Evolutionary conservation across 2,888 invertebrate species (phyloP).

Genomic region (Steromphala cineraria): DNA sequence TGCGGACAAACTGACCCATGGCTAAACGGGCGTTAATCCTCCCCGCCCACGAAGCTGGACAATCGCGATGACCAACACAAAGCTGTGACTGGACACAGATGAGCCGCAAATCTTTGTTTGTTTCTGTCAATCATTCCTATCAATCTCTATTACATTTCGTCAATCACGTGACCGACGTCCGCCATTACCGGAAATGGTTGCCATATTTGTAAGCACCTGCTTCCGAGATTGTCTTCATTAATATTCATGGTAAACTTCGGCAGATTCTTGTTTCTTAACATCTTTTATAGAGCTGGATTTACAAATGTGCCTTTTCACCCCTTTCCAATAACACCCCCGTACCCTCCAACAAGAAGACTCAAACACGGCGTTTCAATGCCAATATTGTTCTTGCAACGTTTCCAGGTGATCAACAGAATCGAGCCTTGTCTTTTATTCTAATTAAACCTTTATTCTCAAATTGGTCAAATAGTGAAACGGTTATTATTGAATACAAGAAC

Average conservation of each 20-base stretch:
- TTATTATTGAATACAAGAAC: slow-evolving; percentile 13
- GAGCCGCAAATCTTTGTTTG: slow-evolving; percentile 8
- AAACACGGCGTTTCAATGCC: background rate
- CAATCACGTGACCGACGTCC: slow-evolving; percentile 2
- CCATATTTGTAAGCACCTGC: slow-evolving; percentile 3
- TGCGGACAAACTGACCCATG: slow-evolving; percentile 8
- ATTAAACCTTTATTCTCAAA: slow-evolving; percentile 2
- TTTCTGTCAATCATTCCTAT: slow-evolving; percentile 10
- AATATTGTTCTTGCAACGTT: slow-evolving; percentile 5
- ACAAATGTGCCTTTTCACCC: slow-evolving; percentile 4
- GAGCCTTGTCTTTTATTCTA: slow-evolving; percentile 11
- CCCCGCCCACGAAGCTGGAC: slow-evolving; percentile 8
- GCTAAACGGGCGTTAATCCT: slow-evolving; percentile 8
- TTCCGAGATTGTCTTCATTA: background rate
- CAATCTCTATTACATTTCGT: background rate
- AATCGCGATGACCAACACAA: background rate
- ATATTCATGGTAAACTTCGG: background rate
- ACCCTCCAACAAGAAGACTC: background rate
- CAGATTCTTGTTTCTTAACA: slow-evolving; percentile 9
- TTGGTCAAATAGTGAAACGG: background rate
- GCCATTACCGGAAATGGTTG: slow-evolving; percentile 10
- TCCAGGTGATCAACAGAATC: background rate
- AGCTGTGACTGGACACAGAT: background rate
- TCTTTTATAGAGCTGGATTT: background rate
- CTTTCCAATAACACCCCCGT: background rate